These are phyloP conservation scores for Cavia porcellus DNA, from an alignment of 2,113 vertebrate genomes.

Conservation along the genomic window DNA sequence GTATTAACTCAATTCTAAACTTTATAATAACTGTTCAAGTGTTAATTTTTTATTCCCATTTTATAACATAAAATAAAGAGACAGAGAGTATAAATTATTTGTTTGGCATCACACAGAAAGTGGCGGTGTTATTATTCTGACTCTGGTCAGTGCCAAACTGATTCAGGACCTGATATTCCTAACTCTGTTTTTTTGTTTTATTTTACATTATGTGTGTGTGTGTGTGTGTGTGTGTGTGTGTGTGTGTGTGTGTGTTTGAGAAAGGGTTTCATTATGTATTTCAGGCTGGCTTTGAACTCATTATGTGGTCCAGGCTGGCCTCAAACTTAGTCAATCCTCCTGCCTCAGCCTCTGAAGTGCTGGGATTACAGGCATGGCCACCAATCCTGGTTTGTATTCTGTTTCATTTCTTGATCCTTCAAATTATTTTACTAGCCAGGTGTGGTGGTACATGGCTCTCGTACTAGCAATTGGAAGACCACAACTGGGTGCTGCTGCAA, in stretches of 20 bases:
- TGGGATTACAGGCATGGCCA: neutral
- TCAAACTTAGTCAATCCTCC: neutral
- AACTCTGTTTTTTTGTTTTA: neutral
- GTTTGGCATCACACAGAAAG: neutral
- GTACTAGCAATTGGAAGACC: neutral
- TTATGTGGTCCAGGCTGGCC: too few relatives aligned
- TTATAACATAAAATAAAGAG: constrained; percentile 27
- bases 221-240: too few relatives aligned
- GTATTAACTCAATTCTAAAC: constrained; percentile 48
- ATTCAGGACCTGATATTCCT: neutral
- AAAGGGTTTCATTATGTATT: neutral
- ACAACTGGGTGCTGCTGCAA: neutral
- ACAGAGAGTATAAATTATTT: neutral
- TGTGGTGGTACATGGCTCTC: neutral
- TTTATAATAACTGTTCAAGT: constrained; percentile 7
- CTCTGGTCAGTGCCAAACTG: neutral
- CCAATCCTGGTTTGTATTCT: neutral
- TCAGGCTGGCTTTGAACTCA: neutral
- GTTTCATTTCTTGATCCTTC: constrained; percentile 57
- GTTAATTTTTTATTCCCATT: neutral
- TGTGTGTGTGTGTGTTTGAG: neutral
- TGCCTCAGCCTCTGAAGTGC: neutral
- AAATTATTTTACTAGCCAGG: neutral
- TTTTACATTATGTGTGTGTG: neutral
- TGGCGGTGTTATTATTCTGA: neutral